Conservation (phyloP, 2,113 vertebrate species). For the Dasyprocta punctata region DNA sequence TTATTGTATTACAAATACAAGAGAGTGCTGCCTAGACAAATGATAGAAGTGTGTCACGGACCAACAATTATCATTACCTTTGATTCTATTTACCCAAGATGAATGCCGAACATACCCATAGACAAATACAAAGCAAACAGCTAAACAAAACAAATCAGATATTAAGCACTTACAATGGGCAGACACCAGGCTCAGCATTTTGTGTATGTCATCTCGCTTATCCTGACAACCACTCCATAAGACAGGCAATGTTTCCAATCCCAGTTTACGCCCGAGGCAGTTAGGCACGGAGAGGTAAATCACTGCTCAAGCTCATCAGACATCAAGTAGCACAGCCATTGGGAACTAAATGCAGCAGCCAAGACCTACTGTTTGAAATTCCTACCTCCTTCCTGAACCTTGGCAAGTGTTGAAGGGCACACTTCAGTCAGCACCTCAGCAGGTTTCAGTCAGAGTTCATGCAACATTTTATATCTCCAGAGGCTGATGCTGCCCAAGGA, state of each 20-base stretch:
- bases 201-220: background rate
- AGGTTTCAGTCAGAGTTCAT: background rate
- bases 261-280: background rate
- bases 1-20: background rate
- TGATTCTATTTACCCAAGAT: background rate
- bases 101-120: background rate
- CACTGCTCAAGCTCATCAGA: background rate
- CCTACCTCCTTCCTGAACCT: background rate
- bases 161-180: background rate
- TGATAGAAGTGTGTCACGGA: background rate
- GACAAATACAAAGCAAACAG: background rate
- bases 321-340: background rate
- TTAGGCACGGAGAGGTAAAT: background rate
- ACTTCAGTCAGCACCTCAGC: background rate
- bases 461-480: background rate
- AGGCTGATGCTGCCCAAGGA: too few relatives aligned
- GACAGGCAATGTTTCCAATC: background rate
- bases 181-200: background rate
- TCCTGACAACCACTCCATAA: background rate
- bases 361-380: background rate
- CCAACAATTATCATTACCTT: background rate
- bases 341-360: background rate
- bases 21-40: background rate
- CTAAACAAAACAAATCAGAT: background rate
- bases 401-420: background rate